A percentile compares a stretch with the other conserved stretches of the same genome.
phyloP scores from a whole-genome alignment of 92 coral and sea anemone genomes.

The Phymanthus crucifer region DNA sequence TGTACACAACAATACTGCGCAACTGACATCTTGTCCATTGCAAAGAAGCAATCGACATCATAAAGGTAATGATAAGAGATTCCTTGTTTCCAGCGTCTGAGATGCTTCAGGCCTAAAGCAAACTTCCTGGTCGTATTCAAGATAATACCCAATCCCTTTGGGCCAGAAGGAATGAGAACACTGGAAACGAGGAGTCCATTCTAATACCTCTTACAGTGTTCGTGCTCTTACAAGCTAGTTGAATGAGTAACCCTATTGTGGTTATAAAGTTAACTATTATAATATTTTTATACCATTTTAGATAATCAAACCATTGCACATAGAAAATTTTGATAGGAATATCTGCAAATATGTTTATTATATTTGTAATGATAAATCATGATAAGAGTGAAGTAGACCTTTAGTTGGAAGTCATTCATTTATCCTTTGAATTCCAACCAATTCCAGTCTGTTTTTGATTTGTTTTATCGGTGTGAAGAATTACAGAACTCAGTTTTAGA shows the following conservation, averaged over 20 bases:
- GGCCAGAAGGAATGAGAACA: no score
- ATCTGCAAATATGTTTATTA: not conserved
- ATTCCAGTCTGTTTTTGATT: not conserved
- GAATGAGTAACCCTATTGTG: not conserved
- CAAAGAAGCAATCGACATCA: not conserved
- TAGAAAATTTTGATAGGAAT: not conserved
- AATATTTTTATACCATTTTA: not conserved
- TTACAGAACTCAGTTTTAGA: not conserved
- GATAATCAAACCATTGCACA: not conserved
- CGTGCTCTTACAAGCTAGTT: not conserved
- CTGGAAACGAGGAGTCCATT: no score
- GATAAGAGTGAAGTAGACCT: no score
- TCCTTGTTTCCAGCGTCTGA: not conserved
- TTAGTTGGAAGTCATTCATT: no score
- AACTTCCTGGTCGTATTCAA: no score
- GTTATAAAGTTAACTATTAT: not conserved
- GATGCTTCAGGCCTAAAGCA: not conserved
- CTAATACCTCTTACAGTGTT: not conserved
- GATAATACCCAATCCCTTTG: no score
- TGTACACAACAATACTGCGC: not conserved
- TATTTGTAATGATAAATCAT: not conserved
- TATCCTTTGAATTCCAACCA: not conserved
- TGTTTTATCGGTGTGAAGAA: not conserved
- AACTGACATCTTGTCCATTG: not conserved
- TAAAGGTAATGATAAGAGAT: not conserved